phyloP scores from a whole-genome alignment of 1,140 invertebrate species.

The Musca domestica region DNA sequence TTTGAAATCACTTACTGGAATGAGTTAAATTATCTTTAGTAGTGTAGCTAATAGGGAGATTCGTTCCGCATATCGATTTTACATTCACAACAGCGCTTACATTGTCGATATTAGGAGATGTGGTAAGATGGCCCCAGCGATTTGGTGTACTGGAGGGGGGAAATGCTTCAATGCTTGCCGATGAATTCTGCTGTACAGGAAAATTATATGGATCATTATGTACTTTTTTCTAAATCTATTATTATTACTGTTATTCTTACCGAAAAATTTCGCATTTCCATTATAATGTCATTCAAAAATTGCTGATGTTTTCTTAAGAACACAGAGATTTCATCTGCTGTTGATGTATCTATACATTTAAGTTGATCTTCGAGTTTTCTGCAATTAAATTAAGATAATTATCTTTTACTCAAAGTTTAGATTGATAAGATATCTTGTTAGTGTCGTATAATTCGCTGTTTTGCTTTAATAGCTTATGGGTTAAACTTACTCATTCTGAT shows the following conservation, averaged over 20 bases:
- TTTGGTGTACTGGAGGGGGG: slow-evolving; percentile 31
- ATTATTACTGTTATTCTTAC: slow-evolving; percentile 30
- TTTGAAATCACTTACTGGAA: slow-evolving; percentile 37
- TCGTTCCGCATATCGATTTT: background rate
- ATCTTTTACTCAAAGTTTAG: no score
- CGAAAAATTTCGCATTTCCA: slow-evolving; percentile 48
- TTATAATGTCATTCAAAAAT: slow-evolving; percentile 46
- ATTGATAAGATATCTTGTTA: no score
- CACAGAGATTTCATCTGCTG: slow-evolving; percentile 38
- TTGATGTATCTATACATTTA: slow-evolving; percentile 34
- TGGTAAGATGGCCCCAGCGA: slow-evolving; percentile 7
- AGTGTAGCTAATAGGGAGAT: slow-evolving; percentile 29
- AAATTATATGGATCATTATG: background rate
- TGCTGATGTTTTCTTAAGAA: slow-evolving; percentile 45
- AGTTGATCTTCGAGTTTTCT: slow-evolving; percentile 46
- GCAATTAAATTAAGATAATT: background rate
- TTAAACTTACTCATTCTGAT: slow-evolving; percentile 43
- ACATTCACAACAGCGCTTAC: background rate
- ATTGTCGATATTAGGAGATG: background rate
- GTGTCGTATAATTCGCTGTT: no score
- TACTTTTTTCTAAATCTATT: background rate
- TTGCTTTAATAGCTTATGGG: no score
- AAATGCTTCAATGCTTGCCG: slow-evolving; percentile 15
- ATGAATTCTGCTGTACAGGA: slow-evolving; percentile 1
- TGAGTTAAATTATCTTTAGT: slow-evolving; percentile 43